phyloP scores from a whole-genome alignment of 2,888 invertebrate genomes.

The Dynastes maya region DNA sequence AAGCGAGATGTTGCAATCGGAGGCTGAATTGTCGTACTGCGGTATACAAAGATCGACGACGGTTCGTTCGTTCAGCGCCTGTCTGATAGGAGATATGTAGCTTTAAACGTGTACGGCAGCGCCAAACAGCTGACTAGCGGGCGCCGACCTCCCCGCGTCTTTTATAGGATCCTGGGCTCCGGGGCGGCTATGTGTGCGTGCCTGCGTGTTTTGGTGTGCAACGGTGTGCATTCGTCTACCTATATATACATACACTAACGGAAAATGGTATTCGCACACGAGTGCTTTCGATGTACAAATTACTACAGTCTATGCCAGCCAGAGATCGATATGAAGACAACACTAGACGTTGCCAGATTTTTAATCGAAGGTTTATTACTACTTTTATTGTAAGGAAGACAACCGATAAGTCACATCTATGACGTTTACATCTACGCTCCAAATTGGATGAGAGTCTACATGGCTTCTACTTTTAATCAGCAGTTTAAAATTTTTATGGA shows the following conservation, averaged over 20 bases:
- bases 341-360: no score
- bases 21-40: neutral
- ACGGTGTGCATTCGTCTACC: conserved; percentile 21
- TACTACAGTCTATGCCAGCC: no score
- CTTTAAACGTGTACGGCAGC: conserved; percentile 53
- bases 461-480: no score
- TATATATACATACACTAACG: neutral
- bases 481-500: no score
- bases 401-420: no score
- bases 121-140: conserved; percentile 66
- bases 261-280: neutral
- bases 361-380: no score
- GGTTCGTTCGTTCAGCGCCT: neutral
- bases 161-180: conserved; percentile 62
- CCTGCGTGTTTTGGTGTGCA: conserved; percentile 48
- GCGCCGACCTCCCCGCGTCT: conserved; percentile 61
- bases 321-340: no score
- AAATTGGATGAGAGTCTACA: no score
- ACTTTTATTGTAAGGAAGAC: no score
- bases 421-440: no score
- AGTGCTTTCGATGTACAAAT: no score
- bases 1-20: neutral
- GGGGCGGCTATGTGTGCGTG: conserved; percentile 50
- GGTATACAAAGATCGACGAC: neutral
- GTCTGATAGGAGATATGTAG: conserved; percentile 2